phyloP scores from a whole-genome alignment of 2,113 vertebrate genomes.

The Sebastes schlegelii region DNA sequence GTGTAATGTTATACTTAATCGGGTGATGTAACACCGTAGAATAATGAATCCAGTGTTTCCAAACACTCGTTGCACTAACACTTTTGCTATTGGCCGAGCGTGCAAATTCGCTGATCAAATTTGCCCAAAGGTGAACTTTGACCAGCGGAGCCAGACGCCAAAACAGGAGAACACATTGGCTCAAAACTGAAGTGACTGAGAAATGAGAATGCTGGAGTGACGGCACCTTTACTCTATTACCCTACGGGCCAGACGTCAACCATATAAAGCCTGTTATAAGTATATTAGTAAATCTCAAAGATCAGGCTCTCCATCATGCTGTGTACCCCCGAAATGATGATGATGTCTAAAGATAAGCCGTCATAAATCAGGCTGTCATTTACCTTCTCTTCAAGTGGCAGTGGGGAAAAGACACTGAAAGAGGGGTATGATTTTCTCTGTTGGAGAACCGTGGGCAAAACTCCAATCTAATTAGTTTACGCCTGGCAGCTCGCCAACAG shows the following conservation, averaged over 20 bases:
- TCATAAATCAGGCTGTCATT: slow-evolving; percentile 59
- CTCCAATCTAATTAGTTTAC: slow-evolving; percentile 78
- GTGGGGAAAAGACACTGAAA: slow-evolving; percentile 9
- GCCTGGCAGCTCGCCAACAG: slow-evolving; percentile 55
- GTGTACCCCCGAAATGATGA: slow-evolving; percentile 25
- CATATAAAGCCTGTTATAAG: background rate
- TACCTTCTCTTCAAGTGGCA: slow-evolving; percentile 56
- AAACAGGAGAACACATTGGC: background rate
- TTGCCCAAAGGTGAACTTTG: background rate
- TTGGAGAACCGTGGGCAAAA: slow-evolving; percentile 61
- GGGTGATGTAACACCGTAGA: background rate
- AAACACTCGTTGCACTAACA: background rate
- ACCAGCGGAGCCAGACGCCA: background rate
- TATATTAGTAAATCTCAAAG: background rate
- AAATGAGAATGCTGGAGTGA: background rate
- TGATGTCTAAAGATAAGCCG: slow-evolving; percentile 15
- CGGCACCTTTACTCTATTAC: background rate
- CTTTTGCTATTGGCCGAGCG: background rate
- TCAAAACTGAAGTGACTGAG: background rate
- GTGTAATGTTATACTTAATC: background rate
- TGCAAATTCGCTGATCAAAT: background rate
- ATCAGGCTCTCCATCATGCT: slow-evolving; percentile 1
- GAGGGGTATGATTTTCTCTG: slow-evolving; percentile 52
- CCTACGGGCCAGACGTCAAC: background rate
- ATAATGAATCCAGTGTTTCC: background rate